Conservation (phyloP, 2,113 vertebrate genomes). For the Opisthocomus hoazin region DNA sequence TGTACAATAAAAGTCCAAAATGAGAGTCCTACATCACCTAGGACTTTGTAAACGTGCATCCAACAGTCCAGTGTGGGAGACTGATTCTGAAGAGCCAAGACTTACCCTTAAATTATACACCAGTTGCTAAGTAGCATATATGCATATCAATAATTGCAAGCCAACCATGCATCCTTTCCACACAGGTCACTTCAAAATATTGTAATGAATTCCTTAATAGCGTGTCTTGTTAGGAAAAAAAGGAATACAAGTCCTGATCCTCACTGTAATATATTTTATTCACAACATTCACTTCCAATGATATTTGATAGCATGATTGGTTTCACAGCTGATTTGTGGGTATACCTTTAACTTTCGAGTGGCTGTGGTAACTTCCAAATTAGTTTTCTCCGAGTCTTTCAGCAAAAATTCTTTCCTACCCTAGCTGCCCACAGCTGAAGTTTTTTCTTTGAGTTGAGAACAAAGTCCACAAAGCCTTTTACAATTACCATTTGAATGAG, state of each 20-base stretch:
- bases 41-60: not conserved
- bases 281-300: not conserved
- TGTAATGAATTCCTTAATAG: not conserved
- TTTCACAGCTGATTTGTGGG: constrained; percentile 9
- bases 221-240: not conserved
- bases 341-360: constrained; percentile 5
- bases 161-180: not conserved
- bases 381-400: constrained; percentile 13
- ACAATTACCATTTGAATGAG: constrained; percentile 60
- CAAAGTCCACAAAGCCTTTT: constrained; percentile 52
- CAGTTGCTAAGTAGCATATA: not conserved
- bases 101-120: not conserved
- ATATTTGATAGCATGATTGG: not conserved
- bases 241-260: not conserved
- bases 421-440: constrained; percentile 8
- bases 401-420: constrained; percentile 34
- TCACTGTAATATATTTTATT: not conserved
- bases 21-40: not conserved
- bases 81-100: not conserved
- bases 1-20: not conserved
- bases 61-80: not conserved
- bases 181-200: not conserved
- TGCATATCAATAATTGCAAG: not conserved
- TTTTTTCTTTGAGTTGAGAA: constrained; percentile 53
- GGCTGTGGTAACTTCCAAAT: constrained; percentile 15